phyloP scores from a whole-genome alignment of 2,888 invertebrate species.

The Clusia tigrina region DNA sequence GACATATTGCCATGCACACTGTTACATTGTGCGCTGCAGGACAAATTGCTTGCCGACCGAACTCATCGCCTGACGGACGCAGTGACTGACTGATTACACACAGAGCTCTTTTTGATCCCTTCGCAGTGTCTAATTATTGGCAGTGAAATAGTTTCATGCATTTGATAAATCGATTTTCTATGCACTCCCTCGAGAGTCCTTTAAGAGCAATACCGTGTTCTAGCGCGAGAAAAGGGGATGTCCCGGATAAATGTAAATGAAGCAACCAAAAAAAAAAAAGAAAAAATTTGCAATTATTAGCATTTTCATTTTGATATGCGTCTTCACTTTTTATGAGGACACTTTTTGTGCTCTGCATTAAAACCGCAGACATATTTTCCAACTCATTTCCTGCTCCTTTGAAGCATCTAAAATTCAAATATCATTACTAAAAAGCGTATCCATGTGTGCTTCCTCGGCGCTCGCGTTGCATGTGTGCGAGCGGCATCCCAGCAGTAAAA shows the following conservation, averaged over 20 bases:
- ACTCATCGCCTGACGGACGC: neutral
- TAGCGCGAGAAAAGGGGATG: neutral
- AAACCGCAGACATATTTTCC: slow-evolving; percentile 56
- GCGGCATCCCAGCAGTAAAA: too few species aligned
- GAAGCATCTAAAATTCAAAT: slow-evolving; percentile 49
- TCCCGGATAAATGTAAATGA: neutral
- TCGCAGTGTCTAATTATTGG: neutral
- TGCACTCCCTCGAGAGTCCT: neutral
- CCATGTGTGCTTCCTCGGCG: slow-evolving; percentile 28
- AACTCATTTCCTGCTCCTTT: slow-evolving; percentile 50
- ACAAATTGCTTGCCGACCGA: neutral
- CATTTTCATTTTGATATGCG: neutral
- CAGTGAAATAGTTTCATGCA: neutral
- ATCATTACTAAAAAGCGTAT: slow-evolving; percentile 48
- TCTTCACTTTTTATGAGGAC: neutral
- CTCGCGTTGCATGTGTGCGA: slow-evolving; percentile 4
- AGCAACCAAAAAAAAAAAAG: neutral
- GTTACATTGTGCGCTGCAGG: neutral
- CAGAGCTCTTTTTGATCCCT: neutral
- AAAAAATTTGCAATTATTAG: neutral
- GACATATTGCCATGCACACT: neutral
- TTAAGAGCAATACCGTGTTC: neutral
- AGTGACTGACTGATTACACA: neutral
- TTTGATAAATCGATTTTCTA: slow-evolving; percentile 1
- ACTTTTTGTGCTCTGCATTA: neutral